Evolutionary conservation across 2,797 vertebrate genomes (phyloP).

Genomic region (Siniperca obscura): DNA sequence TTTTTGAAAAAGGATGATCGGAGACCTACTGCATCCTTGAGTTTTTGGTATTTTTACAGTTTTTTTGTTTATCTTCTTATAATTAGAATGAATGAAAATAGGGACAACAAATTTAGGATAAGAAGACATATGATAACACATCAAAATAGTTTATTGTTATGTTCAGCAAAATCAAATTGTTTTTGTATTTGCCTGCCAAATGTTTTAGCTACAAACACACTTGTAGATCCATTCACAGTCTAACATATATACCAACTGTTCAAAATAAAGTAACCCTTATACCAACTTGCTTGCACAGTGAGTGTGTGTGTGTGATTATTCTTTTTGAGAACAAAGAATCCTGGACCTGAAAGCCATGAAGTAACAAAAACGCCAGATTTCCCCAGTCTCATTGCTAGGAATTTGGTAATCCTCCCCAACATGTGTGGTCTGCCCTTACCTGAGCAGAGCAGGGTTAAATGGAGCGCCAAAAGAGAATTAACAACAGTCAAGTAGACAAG

Average conservation of each 20-base stretch:
- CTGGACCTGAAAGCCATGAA: slow-evolving; percentile 7
- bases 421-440: slow-evolving; percentile 65
- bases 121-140: not conserved
- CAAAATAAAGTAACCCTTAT: not conserved
- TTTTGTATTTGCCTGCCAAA: not conserved
- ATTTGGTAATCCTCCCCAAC: slow-evolving; percentile 46
- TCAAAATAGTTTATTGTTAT: not conserved
- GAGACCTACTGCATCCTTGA: no score
- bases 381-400: slow-evolving; percentile 13
- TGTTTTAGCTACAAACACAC: not conserved
- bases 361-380: slow-evolving; percentile 49
- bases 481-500: slow-evolving; percentile 27
- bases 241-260: slow-evolving; percentile 3
- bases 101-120: not conserved
- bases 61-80: not conserved
- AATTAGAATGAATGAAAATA: not conserved
- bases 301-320: not conserved
- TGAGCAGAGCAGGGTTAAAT: slow-evolving; percentile 17
- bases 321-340: slow-evolving; percentile 9
- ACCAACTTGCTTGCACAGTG: not conserved
- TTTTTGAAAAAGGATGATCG: not conserved
- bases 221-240: not conserved
- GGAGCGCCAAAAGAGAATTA: slow-evolving; percentile 16
- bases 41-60: not conserved
- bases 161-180: not conserved